Evolutionary conservation across 2,888 invertebrate species (phyloP), one percentile per base, ranked within the genome.

Genomic region (Monoplex corrugatus): DNA sequence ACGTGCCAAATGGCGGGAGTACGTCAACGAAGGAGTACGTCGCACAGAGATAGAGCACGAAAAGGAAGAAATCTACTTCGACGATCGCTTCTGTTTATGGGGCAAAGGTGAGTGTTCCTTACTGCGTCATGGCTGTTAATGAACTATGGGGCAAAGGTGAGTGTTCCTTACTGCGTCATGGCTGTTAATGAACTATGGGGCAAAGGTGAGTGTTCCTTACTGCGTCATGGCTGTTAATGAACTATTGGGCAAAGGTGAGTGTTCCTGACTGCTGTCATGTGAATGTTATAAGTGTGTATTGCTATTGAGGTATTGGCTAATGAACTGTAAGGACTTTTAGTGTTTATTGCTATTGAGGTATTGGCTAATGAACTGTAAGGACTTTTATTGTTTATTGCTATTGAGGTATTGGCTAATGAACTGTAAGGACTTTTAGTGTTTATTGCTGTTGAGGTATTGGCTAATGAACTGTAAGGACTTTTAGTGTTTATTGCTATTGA

Each of bases 71-170:
- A 94, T 95, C 75, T 95, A 95, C 90, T 95, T 95, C 89, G 94
- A 95, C 87, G 95, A 95, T 89, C 90, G 94, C n/a, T 95, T 95
- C 90, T 94, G 95, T 90, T 91, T 95, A 43, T 95, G 95, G 95
- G 95, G 95, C 50, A 93, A 93, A 93, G 95, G 95, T 95, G 92
- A 91, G 92, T 68, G 0, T 5, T 16, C 8, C 85, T 43, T 0
- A 3, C 6, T 83, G 44, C 44, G 83, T 43, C 32, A 28, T 6
- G 19, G 0, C 8, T 63, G 8, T 63, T 50, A 50, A 50, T 13
- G 50, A 50, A 50, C n/a, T 95, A 43, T 95, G 95, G 95, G 95
- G 95, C 50, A 93, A 93, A 93, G 95, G 95, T 95, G 92, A 91
- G 92, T 68, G 0, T 5, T 16, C 8, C 85, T 43, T 0, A 3